Conservation (phyloP, 1,140 invertebrate species). For the Drosophila repleta region DNA sequence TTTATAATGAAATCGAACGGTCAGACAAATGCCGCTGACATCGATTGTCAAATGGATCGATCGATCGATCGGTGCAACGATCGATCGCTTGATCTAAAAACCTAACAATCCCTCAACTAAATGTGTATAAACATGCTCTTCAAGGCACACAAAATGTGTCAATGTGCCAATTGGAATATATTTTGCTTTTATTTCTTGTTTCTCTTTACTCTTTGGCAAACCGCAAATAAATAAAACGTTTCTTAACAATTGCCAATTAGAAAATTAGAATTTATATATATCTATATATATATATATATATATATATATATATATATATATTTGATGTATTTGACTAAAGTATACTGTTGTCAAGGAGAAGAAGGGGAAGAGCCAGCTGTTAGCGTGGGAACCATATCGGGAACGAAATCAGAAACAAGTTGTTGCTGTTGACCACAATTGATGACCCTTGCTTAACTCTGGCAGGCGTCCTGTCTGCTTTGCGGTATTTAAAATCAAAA, state of each 20-base stretch:
- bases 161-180: constrained; percentile 69
- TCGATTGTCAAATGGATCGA: constrained; percentile 51
- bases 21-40: constrained; percentile 38
- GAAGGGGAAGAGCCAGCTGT: not conserved
- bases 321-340: not conserved
- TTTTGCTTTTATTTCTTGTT: constrained; percentile 22
- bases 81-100: constrained; percentile 27
- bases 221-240: constrained; percentile 61
- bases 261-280: constrained; percentile 2
- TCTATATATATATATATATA: too few relatives aligned
- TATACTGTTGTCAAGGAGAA: constrained; percentile 40
- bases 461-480: constrained; percentile 59
- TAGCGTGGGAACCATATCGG: constrained; percentile 57
- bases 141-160: constrained; percentile 76
- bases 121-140: constrained; percentile 16
- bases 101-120: constrained; percentile 18
- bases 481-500: constrained; percentile 49
- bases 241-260: constrained; percentile 54
- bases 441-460: constrained; percentile 29
- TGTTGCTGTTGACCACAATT: constrained; percentile 36
- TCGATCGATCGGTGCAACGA: constrained; percentile 24
- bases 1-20: constrained; percentile 72
- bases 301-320: constrained; percentile 13
- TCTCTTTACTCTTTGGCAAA: constrained; percentile 33
- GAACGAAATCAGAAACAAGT: constrained; percentile 18